Conservation (phyloP, 2,113 vertebrate genomes). For the Ornithorhynchus anatinus region DNA sequence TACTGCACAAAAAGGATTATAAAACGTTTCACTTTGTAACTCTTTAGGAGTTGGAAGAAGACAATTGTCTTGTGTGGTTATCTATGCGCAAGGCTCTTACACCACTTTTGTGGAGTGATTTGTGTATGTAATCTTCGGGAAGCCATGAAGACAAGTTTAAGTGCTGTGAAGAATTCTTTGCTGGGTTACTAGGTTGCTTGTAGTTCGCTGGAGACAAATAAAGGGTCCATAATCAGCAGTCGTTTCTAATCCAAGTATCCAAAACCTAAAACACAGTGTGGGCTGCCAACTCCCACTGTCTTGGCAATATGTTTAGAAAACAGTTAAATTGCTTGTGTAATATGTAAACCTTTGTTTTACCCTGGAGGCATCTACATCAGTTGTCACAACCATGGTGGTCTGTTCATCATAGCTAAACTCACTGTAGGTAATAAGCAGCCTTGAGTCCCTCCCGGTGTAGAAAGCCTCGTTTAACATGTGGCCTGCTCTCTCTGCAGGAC, state of each 20-base stretch:
- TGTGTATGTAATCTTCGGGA: constrained; percentile 93
- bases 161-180: constrained; percentile 87
- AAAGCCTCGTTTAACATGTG: constrained; percentile 68
- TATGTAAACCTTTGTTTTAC: constrained; percentile 97
- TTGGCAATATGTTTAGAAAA: constrained; percentile 99
- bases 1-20: constrained; percentile 91
- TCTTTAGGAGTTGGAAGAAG: constrained; percentile 78
- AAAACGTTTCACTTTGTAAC: constrained; percentile 87
- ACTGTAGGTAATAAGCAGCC: constrained; percentile 85
- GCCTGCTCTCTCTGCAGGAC: background rate
- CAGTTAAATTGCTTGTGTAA: constrained; percentile 98
- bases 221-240: constrained; percentile 89
- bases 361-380: constrained; percentile 87
- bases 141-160: constrained; percentile 87
- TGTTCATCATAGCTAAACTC: constrained; percentile 80
- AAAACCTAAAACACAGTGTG: constrained; percentile 82
- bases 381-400: constrained; percentile 97
- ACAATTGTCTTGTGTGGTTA: constrained; percentile 82
- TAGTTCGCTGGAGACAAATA: constrained; percentile 90
- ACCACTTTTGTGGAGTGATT: constrained; percentile 90
- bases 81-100: constrained; percentile 77
- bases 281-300: constrained; percentile 95
- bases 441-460: constrained; percentile 74
- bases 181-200: constrained; percentile 89
- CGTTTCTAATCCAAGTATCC: constrained; percentile 83